Evolutionary conservation across 2,888 invertebrate species (phyloP).

Genomic region (Archips xylosteana): DNA sequence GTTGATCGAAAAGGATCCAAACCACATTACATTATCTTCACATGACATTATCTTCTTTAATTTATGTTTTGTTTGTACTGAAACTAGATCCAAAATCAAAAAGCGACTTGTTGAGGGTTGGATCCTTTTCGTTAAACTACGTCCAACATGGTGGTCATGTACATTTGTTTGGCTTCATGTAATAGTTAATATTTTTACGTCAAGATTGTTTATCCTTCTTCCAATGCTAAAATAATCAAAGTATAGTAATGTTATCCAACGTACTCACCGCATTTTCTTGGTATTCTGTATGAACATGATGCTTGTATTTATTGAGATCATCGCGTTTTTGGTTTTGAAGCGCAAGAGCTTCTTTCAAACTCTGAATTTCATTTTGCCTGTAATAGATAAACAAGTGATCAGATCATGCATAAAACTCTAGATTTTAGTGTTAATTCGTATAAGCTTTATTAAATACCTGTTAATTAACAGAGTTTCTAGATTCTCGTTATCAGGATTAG

Average conservation of each 20-base stretch:
- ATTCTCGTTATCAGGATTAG: constrained; percentile 89
- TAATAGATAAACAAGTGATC: constrained; percentile 44
- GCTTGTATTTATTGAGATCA: constrained; percentile 77
- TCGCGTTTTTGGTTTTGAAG: constrained; percentile 71
- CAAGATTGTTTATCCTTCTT: too few relatives aligned
- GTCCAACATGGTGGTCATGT: too few relatives aligned
- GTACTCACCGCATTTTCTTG: constrained; percentile 79
- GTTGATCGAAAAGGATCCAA: too few relatives aligned
- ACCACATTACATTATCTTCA: too few relatives aligned
- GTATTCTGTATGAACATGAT: constrained; percentile 75
- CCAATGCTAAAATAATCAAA: not conserved
- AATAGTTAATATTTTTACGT: too few relatives aligned
- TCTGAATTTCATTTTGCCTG: constrained; percentile 79
- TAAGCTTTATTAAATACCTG: constrained; percentile 56
- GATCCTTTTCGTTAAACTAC: too few relatives aligned
- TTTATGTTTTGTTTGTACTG: too few relatives aligned
- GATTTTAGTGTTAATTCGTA: not conserved
- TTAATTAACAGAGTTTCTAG: constrained; percentile 69
- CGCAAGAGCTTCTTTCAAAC: constrained; percentile 69
- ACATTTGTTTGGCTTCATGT: too few relatives aligned
- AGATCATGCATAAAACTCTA: not conserved
- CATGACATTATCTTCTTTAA: too few relatives aligned
- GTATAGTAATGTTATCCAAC: not conserved
- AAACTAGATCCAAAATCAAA: too few relatives aligned
- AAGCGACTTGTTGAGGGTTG: too few relatives aligned